Base-by-base conservation (phyloP, 2,888 invertebrate genomes). In the Myathropa florea region DNA sequence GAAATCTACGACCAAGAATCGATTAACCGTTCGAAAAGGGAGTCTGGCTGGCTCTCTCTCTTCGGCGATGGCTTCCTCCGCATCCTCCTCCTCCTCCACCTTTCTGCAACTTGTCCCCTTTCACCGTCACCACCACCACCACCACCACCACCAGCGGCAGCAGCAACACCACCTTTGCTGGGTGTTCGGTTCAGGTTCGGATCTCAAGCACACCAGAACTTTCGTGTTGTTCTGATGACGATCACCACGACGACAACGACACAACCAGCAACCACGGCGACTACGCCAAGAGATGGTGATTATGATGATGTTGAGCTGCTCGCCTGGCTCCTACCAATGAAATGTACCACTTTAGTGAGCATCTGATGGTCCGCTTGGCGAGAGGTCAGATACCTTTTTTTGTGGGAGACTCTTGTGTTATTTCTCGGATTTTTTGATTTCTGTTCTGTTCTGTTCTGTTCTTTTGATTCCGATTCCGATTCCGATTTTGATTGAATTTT, bases 291-390 rank as follows among this genome's bases (percentile, higher is more conserved):
- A 67, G 82, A 82, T 83, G 68, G 71, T 79, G 82, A 83, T 83
- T 70, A 85, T 85, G 76, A 79, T 85, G 85, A 82, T 86, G 86
- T 75, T 73, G 73, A 21, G 70, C 75, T 81, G 75, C 70, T 83
- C 83, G 65, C 70, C 60, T 86, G 86, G 57, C 60, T 86, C 88
- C 81, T 80, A 88, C 85, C 78, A 78, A 80, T 83, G 88, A 89
- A 89, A 89, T 89, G 89, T 89, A 89, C 89, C 90, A 91, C 90
- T 92, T 92, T 92, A 92, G 92, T 92, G 91, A 91, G 91, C 91
- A 91, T 92, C 90, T 91, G 92, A 90, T 92, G 91, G 92, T 91
- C 91, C 92, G 90, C 91, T 91, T 91, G 92, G 91, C 90, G 92
- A 92, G 92, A 92, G 92, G 91, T 90, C 91, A 90, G 89, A 83